Conservation (phyloP, 2,888 invertebrate genomes). For the Leucoma salicis region DNA sequence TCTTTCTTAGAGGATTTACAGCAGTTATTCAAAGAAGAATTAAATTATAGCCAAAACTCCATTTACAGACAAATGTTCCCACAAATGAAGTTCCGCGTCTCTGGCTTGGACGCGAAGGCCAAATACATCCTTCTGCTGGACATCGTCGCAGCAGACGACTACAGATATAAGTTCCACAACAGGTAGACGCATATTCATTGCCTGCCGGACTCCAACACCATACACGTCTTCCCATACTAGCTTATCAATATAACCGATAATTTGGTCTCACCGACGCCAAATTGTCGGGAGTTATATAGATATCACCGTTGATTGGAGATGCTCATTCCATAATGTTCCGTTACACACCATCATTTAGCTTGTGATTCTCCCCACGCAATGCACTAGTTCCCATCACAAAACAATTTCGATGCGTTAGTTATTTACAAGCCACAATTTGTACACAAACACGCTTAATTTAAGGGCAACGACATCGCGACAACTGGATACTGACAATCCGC, state of each 20-base stretch:
- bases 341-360: constrained; percentile 74
- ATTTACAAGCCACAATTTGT: constrained; percentile 76
- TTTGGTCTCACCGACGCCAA: constrained; percentile 44
- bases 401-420: constrained; percentile 62
- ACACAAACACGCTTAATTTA: constrained; percentile 71
- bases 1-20: constrained; percentile 1
- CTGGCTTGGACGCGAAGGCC: constrained; percentile 98
- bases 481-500: constrained; percentile 57
- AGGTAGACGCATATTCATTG: constrained; percentile 82
- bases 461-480: constrained; percentile 75
- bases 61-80: constrained; percentile 99
- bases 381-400: constrained; percentile 73
- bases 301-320: constrained; percentile 71
- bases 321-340: constrained; percentile 56
- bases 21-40: neutral
- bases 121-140: constrained; percentile 99
- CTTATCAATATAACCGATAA: constrained; percentile 49
- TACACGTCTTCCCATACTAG: constrained; percentile 36
- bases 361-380: constrained; percentile 74
- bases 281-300: constrained; percentile 50
- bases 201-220: constrained; percentile 47
- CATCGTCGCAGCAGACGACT: constrained; percentile 99
- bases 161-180: constrained; percentile 98
- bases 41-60: constrained; percentile 32
- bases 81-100: constrained; percentile 99